Conservation (phyloP, 2,113 vertebrate genomes). For the Lota lota region DNA sequence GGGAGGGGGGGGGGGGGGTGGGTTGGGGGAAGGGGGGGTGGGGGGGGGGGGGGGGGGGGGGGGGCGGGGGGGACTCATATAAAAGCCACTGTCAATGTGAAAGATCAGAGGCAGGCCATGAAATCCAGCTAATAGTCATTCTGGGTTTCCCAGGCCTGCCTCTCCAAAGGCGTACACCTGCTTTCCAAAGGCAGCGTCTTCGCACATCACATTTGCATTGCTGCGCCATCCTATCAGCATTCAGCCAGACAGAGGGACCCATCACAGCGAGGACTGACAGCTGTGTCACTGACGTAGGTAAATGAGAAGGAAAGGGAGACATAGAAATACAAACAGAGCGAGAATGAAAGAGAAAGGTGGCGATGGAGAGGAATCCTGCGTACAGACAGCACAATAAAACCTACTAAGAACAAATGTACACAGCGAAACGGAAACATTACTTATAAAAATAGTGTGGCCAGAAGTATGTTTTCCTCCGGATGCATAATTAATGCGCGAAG, state of each 20-base stretch:
- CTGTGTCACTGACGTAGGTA: slow-evolving; percentile 36
- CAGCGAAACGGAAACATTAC: slow-evolving; percentile 13
- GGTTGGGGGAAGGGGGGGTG: too few species aligned
- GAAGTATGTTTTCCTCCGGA: slow-evolving; percentile 45
- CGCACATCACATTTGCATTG: slow-evolving; percentile 54
- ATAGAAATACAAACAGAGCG: background rate
- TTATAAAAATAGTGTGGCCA: slow-evolving; percentile 41
- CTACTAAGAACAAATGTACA: slow-evolving; percentile 29
- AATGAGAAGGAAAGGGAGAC: slow-evolving; percentile 22
- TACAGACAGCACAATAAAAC: background rate
- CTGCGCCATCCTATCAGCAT: slow-evolving; percentile 70
- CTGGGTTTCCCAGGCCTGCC: slow-evolving; percentile 49
- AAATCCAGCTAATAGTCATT: slow-evolving; percentile 78
- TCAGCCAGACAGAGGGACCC: slow-evolving; percentile 55
- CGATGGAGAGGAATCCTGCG: background rate
- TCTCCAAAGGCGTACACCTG: slow-evolving; percentile 30
- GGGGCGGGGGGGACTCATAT: slow-evolving; percentile 42
- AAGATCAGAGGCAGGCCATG: slow-evolving; percentile 72
- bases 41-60: too few species aligned
- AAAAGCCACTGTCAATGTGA: slow-evolving; percentile 64
- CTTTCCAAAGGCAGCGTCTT: slow-evolving; percentile 50
- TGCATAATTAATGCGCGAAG: slow-evolving; percentile 55
- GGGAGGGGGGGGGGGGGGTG: background rate
- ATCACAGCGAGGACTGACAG: slow-evolving; percentile 56
- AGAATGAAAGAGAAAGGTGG: slow-evolving; percentile 13